These are phyloP conservation scores for Archips xylosteana DNA, from an alignment of 2,888 invertebrate species.

Conservation along the genomic window DNA sequence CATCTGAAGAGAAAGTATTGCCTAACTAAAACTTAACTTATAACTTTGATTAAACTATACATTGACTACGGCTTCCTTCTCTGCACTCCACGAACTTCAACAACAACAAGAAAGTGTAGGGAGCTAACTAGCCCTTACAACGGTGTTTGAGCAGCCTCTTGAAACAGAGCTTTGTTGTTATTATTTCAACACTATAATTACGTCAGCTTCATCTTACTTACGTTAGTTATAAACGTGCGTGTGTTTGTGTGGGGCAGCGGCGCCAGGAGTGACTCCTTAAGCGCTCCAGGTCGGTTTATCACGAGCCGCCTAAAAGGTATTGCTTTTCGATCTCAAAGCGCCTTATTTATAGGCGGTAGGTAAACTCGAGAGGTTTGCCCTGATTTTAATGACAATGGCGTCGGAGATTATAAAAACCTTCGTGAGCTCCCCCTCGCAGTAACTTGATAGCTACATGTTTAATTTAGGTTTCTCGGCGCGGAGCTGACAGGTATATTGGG, in stretches of 20 bases:
- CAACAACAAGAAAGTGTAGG: too few relatives aligned
- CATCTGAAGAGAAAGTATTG: too few relatives aligned
- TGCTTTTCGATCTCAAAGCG: conserved; percentile 36
- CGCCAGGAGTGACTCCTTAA: conserved; percentile 9
- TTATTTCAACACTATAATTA: too few relatives aligned
- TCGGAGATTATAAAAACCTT: conserved; percentile 9
- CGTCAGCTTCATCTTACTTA: too few relatives aligned
- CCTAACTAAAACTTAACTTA: too few relatives aligned
- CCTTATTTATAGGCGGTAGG: conserved; percentile 36
- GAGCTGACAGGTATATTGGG: neutral
- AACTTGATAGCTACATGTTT: neutral
- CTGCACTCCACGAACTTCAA: too few relatives aligned
- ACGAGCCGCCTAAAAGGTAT: conserved; percentile 35
- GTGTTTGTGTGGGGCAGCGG: conserved; percentile 28
- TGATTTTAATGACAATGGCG: conserved; percentile 39
- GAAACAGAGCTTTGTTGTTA: too few relatives aligned
- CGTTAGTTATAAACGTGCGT: too few relatives aligned
- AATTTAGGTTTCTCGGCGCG: neutral
- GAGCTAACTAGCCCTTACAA: too few relatives aligned
- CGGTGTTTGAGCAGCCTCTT: too few relatives aligned
- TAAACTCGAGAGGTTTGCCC: conserved; percentile 29
- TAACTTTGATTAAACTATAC: too few relatives aligned
- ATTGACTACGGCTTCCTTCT: too few relatives aligned
- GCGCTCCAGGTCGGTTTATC: conserved; percentile 36
- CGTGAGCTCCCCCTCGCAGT: neutral